Conservation (phyloP, 2,797 vertebrate genomes). For the Carduelis carduelis region DNA sequence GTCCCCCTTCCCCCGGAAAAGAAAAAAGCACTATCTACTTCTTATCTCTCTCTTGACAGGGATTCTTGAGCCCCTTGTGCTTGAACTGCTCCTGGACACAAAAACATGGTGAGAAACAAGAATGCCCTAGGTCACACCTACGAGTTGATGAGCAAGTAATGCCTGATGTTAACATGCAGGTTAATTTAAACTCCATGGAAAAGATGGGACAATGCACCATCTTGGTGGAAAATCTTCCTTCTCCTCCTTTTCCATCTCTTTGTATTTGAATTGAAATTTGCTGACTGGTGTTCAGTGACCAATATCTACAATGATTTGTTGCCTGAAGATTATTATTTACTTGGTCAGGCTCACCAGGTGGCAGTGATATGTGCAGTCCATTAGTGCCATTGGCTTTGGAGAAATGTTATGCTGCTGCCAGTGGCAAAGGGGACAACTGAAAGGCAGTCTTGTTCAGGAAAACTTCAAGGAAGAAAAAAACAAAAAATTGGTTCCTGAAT, state of each 20-base stretch:
- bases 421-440: neutral
- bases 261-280: neutral
- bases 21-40: neutral
- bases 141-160: neutral
- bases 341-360: neutral
- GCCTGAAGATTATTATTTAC: neutral
- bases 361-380: neutral
- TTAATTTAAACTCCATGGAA: neutral
- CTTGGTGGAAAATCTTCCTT: neutral
- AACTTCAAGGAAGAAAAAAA: neutral
- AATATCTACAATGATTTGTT: neutral
- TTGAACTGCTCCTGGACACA: neutral
- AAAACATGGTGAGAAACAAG: neutral
- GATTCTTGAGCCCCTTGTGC: neutral
- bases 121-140: neutral
- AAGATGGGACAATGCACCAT: neutral
- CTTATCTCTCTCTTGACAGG: neutral
- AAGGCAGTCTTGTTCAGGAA: neutral
- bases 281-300: neutral
- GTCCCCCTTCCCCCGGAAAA: accelerated
- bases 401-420: neutral
- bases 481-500: accelerated
- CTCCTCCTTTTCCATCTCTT: neutral
- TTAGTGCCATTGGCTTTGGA: neutral
- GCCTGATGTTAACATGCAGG: neutral